Evolutionary conservation across 2,888 invertebrate species (phyloP).

Genomic region (Cordilura impudica): DNA sequence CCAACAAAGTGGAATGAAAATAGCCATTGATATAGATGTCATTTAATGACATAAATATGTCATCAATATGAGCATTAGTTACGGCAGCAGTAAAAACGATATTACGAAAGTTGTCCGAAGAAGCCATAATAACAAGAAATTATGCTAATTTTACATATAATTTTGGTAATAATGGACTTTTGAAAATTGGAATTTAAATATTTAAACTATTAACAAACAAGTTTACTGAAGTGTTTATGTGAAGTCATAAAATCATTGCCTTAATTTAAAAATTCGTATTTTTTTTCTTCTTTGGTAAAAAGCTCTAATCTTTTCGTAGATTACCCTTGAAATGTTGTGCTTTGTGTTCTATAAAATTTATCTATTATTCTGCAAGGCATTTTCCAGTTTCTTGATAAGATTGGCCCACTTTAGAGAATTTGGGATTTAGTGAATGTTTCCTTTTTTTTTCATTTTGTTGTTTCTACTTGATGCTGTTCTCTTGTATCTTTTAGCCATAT

Average conservation of each 20-base stretch:
- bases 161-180: not conserved
- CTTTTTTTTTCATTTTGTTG: not conserved
- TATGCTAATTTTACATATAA: constrained; percentile 50
- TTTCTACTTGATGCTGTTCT: too few relatives aligned
- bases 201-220: constrained; percentile 46
- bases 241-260: constrained; percentile 28
- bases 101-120: not conserved
- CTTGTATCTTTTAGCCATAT: not conserved
- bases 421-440: constrained; percentile 68
- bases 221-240: constrained; percentile 25
- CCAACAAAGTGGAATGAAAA: not conserved
- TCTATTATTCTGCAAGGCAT: constrained; percentile 8
- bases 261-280: not conserved
- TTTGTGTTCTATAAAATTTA: not conserved
- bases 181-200: constrained; percentile 32
- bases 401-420: constrained; percentile 70
- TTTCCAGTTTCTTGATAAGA: constrained; percentile 55
- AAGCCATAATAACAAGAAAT: constrained; percentile 2
- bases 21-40: constrained; percentile 24
- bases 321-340: constrained; percentile 14
- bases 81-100: not conserved
- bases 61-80: constrained; percentile 38
- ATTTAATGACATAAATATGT: constrained; percentile 50
- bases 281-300: not conserved
- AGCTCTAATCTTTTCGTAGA: not conserved